phyloP scores from a whole-genome alignment of 2,888 invertebrate genomes.

The Copidosoma aretas region DNA sequence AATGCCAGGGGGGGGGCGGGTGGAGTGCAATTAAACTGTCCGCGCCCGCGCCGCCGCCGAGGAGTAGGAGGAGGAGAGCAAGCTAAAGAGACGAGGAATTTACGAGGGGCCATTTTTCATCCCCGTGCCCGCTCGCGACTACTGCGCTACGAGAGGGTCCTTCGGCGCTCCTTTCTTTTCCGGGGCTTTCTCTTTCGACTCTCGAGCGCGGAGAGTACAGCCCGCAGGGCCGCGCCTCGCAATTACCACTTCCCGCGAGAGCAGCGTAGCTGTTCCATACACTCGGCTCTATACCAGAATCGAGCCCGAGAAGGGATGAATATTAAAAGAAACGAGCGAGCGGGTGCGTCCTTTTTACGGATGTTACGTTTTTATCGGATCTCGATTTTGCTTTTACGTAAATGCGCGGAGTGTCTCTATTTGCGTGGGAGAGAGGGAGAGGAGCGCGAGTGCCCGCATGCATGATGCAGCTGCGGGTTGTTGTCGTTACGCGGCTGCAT shows the following conservation, averaged over 20 bases:
- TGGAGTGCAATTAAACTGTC: slow-evolving; percentile 35
- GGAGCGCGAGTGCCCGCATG: too few relatives aligned
- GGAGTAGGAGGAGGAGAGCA: too few relatives aligned
- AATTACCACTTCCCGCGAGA: neutral
- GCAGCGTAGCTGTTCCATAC: neutral
- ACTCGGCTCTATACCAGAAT: too few relatives aligned
- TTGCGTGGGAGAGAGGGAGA: too few relatives aligned
- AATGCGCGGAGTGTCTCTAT: too few relatives aligned
- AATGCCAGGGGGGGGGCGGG: slow-evolving; percentile 27
- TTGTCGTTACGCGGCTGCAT: too few relatives aligned
- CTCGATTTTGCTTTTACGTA: too few relatives aligned
- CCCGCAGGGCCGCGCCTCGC: neutral
- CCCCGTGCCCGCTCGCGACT: neutral
- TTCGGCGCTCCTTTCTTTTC: neutral
- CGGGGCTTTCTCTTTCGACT: neutral
- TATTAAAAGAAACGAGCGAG: too few relatives aligned
- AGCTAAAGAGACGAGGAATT: slow-evolving; percentile 11
- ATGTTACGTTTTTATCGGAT: too few relatives aligned
- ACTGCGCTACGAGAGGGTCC: neutral
- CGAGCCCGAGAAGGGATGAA: too few relatives aligned
- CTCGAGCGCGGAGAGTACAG: neutral
- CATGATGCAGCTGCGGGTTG: too few relatives aligned
- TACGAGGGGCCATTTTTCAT: slow-evolving; percentile 31
- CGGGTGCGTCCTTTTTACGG: too few relatives aligned
- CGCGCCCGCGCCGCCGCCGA: neutral